Percentiles rank a stretch among this genome's conserved stretches.
These are phyloP conservation scores for Muntiacus reevesi DNA, from an alignment of 2,113 vertebrate genomes.

Conservation along the genomic window DNA sequence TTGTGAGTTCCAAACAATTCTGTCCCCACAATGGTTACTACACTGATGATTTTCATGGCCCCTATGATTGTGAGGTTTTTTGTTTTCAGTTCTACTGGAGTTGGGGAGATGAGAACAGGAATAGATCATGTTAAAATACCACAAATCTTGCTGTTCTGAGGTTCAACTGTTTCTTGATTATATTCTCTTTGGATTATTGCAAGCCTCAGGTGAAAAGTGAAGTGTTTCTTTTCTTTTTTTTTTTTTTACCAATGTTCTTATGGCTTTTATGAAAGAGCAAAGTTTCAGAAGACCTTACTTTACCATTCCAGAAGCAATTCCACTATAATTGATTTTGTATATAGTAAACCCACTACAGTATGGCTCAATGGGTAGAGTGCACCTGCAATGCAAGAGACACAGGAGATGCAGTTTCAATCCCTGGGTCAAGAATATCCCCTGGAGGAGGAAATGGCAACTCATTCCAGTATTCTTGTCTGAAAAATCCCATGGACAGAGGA, in stretches of 20 bases:
- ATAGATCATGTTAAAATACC: background rate
- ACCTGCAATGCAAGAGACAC: background rate
- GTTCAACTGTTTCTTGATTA: background rate
- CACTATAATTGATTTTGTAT: background rate
- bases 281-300: background rate
- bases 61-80: background rate
- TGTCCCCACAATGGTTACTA: background rate
- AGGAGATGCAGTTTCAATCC: background rate
- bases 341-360: background rate
- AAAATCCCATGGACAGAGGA: background rate
- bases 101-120: background rate
- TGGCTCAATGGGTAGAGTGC: background rate
- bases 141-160: background rate
- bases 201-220: background rate
- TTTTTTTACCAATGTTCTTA: background rate
- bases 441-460: background rate
- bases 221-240: background rate
- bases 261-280: background rate
- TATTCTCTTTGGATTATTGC: background rate
- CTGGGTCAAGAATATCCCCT: background rate
- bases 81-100: background rate
- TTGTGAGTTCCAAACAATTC: background rate
- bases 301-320: background rate
- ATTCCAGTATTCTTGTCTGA: background rate
- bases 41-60: background rate